These are phyloP conservation scores for Sinotaia quadrata DNA, from an alignment of 2,888 invertebrate species.

Conservation along the genomic window DNA sequence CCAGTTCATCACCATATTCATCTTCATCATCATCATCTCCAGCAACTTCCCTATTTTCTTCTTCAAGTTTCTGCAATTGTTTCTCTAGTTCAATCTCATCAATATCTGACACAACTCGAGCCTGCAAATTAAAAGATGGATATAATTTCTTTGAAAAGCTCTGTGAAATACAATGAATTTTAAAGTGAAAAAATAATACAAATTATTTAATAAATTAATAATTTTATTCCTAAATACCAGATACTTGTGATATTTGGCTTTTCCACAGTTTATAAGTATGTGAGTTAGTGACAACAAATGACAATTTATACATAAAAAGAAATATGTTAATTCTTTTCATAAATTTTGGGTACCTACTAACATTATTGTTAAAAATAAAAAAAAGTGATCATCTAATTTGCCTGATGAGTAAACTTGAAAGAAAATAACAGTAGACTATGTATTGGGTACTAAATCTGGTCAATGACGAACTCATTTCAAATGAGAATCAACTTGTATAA, in stretches of 20 bases:
- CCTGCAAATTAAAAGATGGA: slow-evolving; percentile 75
- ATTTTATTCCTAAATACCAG: not conserved
- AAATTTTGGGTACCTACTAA: no score
- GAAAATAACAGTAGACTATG: no score
- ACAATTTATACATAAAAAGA: no score
- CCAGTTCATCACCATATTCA: slow-evolving; percentile 71
- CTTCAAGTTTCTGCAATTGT: slow-evolving; percentile 93
- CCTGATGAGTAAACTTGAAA: no score
- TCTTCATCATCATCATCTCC: slow-evolving; percentile 77
- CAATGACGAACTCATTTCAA: no score
- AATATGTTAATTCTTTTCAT: no score
- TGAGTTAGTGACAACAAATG: no score
- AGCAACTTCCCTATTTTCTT: slow-evolving; percentile 93
- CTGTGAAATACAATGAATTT: not conserved
- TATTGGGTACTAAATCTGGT: no score
- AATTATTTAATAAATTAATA: not conserved
- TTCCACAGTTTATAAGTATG: no score
- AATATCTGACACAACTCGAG: slow-evolving; percentile 97
- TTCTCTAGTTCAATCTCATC: slow-evolving; percentile 96
- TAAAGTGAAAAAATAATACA: not conserved
- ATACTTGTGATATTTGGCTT: not conserved
- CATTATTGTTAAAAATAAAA: no score
- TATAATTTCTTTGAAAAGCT: not conserved
- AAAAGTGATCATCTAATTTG: no score
- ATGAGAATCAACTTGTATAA: no score